These are phyloP conservation scores for Parazoanthus swiftii DNA, from an alignment of 92 coral and sea anemone genomes.

Conservation along the genomic window DNA sequence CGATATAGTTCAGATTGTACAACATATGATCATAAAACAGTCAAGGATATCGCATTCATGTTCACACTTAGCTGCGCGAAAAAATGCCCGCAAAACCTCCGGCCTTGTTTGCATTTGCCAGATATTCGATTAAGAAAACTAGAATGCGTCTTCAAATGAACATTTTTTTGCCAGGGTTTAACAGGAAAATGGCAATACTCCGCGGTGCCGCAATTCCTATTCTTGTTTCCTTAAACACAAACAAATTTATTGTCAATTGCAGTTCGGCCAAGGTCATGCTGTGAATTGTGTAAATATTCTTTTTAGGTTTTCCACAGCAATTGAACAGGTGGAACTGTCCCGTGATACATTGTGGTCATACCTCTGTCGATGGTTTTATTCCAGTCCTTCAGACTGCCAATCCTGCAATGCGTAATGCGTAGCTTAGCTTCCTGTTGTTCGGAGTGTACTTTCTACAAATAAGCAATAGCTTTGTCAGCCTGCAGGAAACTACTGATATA, in stretches of 20 bases:
- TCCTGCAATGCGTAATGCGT: no score
- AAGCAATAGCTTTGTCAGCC: no score
- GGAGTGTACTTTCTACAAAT: no score
- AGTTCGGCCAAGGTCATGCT: slow-evolving; percentile 22
- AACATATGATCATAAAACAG: neutral
- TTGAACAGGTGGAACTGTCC: slow-evolving; percentile 15
- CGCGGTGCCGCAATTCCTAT: slow-evolving; percentile 2
- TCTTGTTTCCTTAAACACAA: slow-evolving; percentile 17
- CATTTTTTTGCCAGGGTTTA: neutral
- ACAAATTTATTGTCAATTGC: neutral
- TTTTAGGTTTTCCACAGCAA: neutral
- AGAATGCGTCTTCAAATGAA: neutral
- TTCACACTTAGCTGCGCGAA: neutral
- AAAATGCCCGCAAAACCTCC: neutral
- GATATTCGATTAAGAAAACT: neutral
- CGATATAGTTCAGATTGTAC: neutral
- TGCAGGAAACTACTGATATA: no score
- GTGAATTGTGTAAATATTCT: slow-evolving; percentile 1
- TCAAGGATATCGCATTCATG: neutral
- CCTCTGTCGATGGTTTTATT: no score
- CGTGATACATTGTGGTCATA: neutral
- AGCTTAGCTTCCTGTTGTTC: no score
- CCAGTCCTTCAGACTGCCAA: no score
- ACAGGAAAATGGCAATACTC: slow-evolving; percentile 5
- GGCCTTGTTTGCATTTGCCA: neutral